Conservation (phyloP, 2,888 invertebrate species). For the Chromoteleia sp. region DNA sequence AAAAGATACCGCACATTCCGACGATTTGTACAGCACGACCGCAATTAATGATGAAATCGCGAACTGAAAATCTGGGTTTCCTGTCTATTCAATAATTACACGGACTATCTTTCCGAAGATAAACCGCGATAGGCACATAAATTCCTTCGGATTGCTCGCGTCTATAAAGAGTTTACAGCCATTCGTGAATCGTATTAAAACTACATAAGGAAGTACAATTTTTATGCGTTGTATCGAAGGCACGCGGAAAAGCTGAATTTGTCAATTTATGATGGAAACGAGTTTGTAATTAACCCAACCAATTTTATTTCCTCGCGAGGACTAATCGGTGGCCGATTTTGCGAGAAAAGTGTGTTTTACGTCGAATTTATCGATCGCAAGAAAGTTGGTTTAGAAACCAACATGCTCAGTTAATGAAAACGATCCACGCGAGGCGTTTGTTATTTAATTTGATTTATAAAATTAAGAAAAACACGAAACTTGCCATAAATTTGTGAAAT, state of each 20-base stretch:
- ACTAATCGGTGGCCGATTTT: not conserved
- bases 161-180: slow-evolving; percentile 32
- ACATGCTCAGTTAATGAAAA: no score
- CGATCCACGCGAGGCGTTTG: slow-evolving; percentile 14
- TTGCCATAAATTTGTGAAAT: slow-evolving; percentile 20
- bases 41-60: slow-evolving; percentile 2
- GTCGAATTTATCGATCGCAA: no score
- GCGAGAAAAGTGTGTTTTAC: not conserved
- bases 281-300: slow-evolving; percentile 3
- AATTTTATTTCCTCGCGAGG: not conserved
- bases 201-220: slow-evolving; percentile 15
- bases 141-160: slow-evolving; percentile 20
- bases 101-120: slow-evolving; percentile 15
- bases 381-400: no score
- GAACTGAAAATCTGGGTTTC: not conserved
- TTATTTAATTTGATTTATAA: slow-evolving; percentile 29
- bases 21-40: not conserved
- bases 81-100: slow-evolving; percentile 20
- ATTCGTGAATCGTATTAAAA: not conserved
- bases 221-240: not conserved
- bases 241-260: slow-evolving; percentile 9
- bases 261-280: slow-evolving; percentile 7
- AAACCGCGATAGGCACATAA: slow-evolving; percentile 23
- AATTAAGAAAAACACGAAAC: slow-evolving; percentile 32
- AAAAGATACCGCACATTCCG: not conserved